Conservation (phyloP, 1,140 invertebrate genomes). For the Halictus rubicundus region DNA sequence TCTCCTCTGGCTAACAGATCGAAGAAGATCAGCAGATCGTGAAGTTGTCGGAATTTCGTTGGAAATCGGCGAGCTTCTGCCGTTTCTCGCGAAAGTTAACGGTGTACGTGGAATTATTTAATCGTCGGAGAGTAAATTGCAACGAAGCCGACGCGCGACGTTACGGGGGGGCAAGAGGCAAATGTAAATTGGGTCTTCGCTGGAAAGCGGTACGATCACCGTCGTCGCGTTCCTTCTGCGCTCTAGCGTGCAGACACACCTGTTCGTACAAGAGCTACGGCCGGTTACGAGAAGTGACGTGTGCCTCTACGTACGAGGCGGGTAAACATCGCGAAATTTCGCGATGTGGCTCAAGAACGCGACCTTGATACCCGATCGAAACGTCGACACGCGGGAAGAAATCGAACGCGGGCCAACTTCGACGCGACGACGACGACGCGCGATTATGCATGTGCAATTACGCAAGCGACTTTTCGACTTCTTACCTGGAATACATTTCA, state of each 20-base stretch:
- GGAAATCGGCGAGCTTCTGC: too few relatives aligned
- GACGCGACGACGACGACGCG: background rate
- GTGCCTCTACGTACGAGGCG: background rate
- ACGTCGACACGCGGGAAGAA: slow-evolving; percentile 14
- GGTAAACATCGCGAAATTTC: slow-evolving; percentile 27
- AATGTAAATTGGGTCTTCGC: background rate
- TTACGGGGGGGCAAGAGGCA: background rate
- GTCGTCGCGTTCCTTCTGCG: background rate
- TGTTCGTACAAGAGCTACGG: slow-evolving; percentile 4
- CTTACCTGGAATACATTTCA: background rate
- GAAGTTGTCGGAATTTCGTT: too few relatives aligned
- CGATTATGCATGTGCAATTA: background rate
- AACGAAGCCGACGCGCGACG: background rate
- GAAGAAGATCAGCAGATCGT: too few relatives aligned
- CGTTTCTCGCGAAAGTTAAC: too few relatives aligned
- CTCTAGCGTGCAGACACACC: background rate
- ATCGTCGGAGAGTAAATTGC: background rate
- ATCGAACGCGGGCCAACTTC: slow-evolving; percentile 20
- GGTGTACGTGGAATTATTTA: slow-evolving; percentile 11
- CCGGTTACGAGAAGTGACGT: background rate
- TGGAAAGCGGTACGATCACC: background rate
- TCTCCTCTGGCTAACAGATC: too few relatives aligned
- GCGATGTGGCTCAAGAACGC: slow-evolving; percentile 39
- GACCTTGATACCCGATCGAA: slow-evolving; percentile 32
- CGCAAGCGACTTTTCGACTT: background rate